Evolutionary conservation across 2,113 vertebrate species (phyloP).

Genomic region (Lanius collurio): DNA sequence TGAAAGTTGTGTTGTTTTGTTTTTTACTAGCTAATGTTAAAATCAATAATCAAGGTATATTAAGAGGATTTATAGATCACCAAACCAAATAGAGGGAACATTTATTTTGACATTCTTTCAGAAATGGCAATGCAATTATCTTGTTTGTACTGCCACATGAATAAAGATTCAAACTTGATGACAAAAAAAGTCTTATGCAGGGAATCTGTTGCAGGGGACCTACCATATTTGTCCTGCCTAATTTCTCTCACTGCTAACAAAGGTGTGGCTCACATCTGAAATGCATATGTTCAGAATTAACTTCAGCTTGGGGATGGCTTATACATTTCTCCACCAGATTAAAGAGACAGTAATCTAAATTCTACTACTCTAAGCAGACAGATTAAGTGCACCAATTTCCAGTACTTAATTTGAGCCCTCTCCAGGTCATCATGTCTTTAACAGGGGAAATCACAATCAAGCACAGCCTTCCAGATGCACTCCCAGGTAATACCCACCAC

Average conservation of each 20-base stretch:
- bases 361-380: not conserved
- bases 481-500: not conserved
- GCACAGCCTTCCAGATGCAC: not conserved
- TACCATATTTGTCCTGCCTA: not conserved
- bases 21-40: not conserved
- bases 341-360: not conserved
- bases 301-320: not conserved
- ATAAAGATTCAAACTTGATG: not conserved
- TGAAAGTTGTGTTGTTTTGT: not conserved
- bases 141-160: not conserved
- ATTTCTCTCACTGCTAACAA: not conserved
- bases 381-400: not conserved
- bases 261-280: not conserved
- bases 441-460: not conserved
- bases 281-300: not conserved
- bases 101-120: not conserved
- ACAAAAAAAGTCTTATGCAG: not conserved
- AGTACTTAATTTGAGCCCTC: not conserved
- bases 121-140: not conserved
- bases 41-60: not conserved
- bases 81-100: not conserved
- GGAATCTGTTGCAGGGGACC: not conserved
- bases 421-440: not conserved
- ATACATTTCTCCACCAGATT: not conserved
- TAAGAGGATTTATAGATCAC: not conserved